phyloP scores from a whole-genome alignment of 1,140 invertebrate genomes.

The Megalonaias nervosa region DNA sequence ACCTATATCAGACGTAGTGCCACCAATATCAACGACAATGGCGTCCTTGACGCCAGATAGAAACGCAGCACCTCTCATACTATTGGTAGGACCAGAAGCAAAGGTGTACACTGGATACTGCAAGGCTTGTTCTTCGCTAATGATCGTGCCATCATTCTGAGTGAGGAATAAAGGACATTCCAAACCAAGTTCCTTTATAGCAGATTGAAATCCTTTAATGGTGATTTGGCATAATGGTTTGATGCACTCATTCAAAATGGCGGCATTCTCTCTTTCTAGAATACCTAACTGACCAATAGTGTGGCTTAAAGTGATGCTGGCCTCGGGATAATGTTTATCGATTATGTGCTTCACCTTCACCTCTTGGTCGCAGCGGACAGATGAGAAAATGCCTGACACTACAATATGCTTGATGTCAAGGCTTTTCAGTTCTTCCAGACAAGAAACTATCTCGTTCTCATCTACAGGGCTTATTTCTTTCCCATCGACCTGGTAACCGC shows the following conservation, averaged over 20 bases:
- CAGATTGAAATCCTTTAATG: slow-evolving; percentile 52
- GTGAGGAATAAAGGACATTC: slow-evolving; percentile 63
- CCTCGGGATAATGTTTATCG: slow-evolving; percentile 43
- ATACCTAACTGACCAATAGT: slow-evolving; percentile 62
- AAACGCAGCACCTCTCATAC: slow-evolving; percentile 67
- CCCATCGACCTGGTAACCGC: slow-evolving; percentile 64
- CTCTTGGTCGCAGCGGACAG: slow-evolving; percentile 55
- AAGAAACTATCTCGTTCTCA: slow-evolving; percentile 46
- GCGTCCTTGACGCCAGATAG: slow-evolving; percentile 58
- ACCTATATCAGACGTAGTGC: slow-evolving; percentile 64
- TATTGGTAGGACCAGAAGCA: slow-evolving; percentile 68
- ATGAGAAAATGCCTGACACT: slow-evolving; percentile 60
- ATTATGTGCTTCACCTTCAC: slow-evolving; percentile 41
- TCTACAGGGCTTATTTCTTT: slow-evolving; percentile 47
- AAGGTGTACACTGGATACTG: slow-evolving; percentile 59
- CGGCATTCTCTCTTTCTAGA: slow-evolving; percentile 65
- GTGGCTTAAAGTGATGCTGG: slow-evolving; percentile 56
- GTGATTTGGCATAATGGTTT: slow-evolving; percentile 58
- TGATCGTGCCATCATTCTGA: slow-evolving; percentile 64
- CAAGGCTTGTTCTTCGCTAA: slow-evolving; percentile 43
- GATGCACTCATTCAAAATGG: slow-evolving; percentile 65
- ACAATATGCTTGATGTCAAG: slow-evolving; percentile 54
- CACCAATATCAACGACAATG: slow-evolving; percentile 67
- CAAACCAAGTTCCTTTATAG: slow-evolving; percentile 51
- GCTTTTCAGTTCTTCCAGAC: slow-evolving; percentile 35